These are phyloP conservation scores for Lithophane leautieri DNA, from an alignment of 2,888 invertebrate genomes.

Conservation along the genomic window DNA sequence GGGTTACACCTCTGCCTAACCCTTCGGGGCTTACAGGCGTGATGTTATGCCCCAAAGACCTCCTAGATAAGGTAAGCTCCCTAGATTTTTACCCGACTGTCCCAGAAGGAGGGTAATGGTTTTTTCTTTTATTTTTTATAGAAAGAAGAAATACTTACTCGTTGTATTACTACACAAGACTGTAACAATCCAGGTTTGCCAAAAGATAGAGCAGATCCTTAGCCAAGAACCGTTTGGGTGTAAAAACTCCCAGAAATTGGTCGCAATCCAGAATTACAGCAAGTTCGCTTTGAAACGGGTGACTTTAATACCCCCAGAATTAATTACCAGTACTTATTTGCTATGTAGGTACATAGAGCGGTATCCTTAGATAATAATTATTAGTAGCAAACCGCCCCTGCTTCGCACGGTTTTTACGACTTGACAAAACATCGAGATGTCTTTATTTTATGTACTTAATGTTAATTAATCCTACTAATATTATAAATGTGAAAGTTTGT, in stretches of 20 bases:
- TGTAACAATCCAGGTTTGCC: constrained; percentile 24
- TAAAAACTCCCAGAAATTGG: constrained; percentile 32
- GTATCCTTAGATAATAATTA: no score
- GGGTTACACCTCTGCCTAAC: no score
- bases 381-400: no score
- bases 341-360: not conserved
- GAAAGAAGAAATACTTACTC: not conserved
- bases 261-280: constrained; percentile 40
- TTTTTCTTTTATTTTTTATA: not conserved
- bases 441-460: no score
- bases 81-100: no score
- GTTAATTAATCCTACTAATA: no score
- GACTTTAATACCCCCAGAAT: constrained; percentile 38
- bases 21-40: not conserved
- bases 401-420: no score
- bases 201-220: constrained; percentile 27
- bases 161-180: not conserved
- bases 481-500: no score
- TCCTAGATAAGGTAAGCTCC: not conserved
- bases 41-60: not conserved
- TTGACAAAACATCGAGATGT: no score
- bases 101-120: no score
- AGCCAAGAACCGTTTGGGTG: constrained; percentile 35
- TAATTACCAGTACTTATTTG: constrained; percentile 31
- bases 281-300: constrained; percentile 23